phyloP scores from a whole-genome alignment of 2,888 invertebrate species.

The Fragum whitleyi region DNA sequence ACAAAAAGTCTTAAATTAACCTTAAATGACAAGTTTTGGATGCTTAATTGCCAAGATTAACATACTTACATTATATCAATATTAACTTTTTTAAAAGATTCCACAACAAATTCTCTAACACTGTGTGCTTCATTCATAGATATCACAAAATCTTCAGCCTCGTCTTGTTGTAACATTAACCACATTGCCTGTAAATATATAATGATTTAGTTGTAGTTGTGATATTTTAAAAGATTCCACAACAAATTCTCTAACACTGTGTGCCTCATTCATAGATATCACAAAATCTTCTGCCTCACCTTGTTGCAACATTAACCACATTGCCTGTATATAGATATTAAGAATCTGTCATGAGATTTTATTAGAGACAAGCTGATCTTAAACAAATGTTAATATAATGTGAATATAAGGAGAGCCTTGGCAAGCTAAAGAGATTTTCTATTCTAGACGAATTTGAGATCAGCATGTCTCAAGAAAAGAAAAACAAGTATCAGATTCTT shows the following conservation, averaged over 20 bases:
- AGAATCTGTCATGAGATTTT: too few relatives aligned
- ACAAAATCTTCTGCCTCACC: slow-evolving; percentile 97
- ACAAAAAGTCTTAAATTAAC: too few relatives aligned
- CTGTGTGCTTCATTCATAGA: slow-evolving; percentile 98
- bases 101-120: slow-evolving; percentile 98
- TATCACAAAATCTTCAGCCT: slow-evolving; percentile 98
- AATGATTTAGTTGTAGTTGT: too few relatives aligned
- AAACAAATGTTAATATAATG: too few relatives aligned
- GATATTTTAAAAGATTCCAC: slow-evolving; percentile 94
- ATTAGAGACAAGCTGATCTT: too few relatives aligned
- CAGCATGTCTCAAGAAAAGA: too few relatives aligned
- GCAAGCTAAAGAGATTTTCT: too few relatives aligned
- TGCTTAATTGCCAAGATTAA: too few relatives aligned
- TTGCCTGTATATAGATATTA: slow-evolving; percentile 90
- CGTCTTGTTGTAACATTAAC: slow-evolving; percentile 97
- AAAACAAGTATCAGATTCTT: too few relatives aligned
- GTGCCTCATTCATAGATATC: slow-evolving; percentile 97
- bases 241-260: slow-evolving; percentile 98
- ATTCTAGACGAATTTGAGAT: too few relatives aligned
- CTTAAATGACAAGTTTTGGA: too few relatives aligned
- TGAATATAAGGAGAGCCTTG: too few relatives aligned
- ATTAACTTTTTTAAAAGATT: slow-evolving; percentile 93
- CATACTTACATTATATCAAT: slow-evolving; percentile 89
- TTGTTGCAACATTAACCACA: slow-evolving; percentile 99
- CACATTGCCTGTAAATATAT: slow-evolving; percentile 94